phyloP scores from a whole-genome alignment of 2,888 invertebrate genomes.

The Lacanobia oleracea region DNA sequence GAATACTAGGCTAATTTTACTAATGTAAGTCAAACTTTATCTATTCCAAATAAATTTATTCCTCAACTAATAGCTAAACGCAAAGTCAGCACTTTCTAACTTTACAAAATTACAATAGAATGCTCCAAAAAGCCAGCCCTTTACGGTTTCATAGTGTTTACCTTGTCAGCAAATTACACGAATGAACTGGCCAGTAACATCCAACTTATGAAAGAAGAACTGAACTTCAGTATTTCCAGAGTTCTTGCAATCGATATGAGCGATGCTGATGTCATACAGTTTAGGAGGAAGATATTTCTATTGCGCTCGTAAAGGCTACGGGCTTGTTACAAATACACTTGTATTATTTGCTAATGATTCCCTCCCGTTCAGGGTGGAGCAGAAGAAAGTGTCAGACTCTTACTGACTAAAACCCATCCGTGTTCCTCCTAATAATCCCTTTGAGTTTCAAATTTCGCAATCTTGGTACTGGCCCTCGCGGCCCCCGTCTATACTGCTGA shows the following conservation, averaged over 20 bases:
- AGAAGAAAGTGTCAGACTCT: no score
- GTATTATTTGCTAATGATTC: neutral
- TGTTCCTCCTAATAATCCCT: no score
- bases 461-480: no score
- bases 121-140: conserved; percentile 11
- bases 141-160: conserved; percentile 17
- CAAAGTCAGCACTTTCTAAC: conserved; percentile 16
- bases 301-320: neutral
- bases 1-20: neutral
- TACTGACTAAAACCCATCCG: no score
- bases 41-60: neutral
- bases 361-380: no score
- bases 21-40: neutral
- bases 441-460: no score
- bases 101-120: conserved; percentile 20
- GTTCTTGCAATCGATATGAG: conserved; percentile 1
- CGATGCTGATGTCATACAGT: neutral
- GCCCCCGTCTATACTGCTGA: no score
- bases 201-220: conserved; percentile 37
- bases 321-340: neutral
- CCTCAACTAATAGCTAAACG: neutral
- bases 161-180: conserved; percentile 36
- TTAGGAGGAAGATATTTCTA: neutral
- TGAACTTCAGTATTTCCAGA: conserved; percentile 28
- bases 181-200: conserved; percentile 22